Conservation (phyloP, 2,888 invertebrate species). For the Hecatera dysodea region DNA sequence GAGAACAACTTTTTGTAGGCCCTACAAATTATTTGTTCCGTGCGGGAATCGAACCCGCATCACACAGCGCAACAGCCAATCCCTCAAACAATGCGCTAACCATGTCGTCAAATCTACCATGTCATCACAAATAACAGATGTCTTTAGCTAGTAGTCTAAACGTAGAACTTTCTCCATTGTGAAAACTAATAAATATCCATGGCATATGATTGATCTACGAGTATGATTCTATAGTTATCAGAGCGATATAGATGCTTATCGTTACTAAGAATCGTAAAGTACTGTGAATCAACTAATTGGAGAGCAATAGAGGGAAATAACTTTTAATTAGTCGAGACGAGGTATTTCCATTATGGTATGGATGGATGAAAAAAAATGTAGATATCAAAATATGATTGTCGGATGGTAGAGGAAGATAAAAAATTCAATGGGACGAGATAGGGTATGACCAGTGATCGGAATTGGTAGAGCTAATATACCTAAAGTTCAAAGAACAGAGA, state of each 20-base stretch:
- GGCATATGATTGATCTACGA: conserved; percentile 59
- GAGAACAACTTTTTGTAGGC: no score
- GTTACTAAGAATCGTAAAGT: conserved; percentile 57
- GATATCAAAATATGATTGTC: not conserved
- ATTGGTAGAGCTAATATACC: no score
- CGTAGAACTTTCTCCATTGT: conserved; percentile 44
- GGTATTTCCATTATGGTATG: conserved; percentile 15
- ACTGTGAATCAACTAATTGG: conserved; percentile 53
- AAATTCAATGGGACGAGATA: conserved; percentile 1
- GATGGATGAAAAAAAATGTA: conserved; percentile 26
- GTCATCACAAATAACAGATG: no score
- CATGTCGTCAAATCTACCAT: no score
- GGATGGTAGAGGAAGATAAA: not conserved
- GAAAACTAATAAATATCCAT: conserved; percentile 55
- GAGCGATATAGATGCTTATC: conserved; percentile 62
- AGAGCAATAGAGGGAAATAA: conserved; percentile 41
- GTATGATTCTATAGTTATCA: conserved; percentile 59
- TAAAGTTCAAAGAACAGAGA: no score
- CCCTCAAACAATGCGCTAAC: no score
- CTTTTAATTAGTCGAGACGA: conserved; percentile 44
- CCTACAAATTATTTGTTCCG: no score
- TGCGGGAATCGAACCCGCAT: no score
- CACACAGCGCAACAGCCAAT: no score
- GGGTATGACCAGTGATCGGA: no score
- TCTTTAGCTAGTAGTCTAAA: no score